Evolutionary conservation across 2,113 vertebrate genomes (phyloP), one percentile per base, ranked within the genome.

Genomic region (Sorex fumeus): DNA sequence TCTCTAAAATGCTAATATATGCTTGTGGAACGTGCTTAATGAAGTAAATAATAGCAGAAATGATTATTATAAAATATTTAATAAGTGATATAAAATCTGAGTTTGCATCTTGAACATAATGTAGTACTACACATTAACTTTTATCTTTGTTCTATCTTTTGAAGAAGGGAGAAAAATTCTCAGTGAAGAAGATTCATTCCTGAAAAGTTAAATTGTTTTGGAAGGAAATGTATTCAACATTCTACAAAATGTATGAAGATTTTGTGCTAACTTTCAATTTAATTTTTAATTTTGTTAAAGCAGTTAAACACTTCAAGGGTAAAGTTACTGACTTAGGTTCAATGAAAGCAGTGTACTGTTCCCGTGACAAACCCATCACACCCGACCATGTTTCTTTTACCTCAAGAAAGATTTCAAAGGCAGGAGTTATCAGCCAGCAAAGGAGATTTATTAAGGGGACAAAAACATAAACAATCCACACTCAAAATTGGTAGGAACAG

Each of bases 241-340:
- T 83, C 62, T 36, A 50, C 32, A 74, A 69, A 36, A 84, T 27
- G 13, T 15, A 53, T 57, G 40, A 40, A 75, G 3, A 30, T 92
- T 96, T 53, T 76, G 23, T 72, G 75, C 13, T 67, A 70, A 84
- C 4, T 57, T 92, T 69, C 5, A 53, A 81, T 84, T 87, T 87
- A 84, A 84, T 75, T 76, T 92, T 84, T 62, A 82, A 43, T 70
- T 78, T 60, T 92, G 84, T 80, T 47, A 71, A 76, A 47, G 8
- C 10, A 28, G 25, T 43, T 84, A 85, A 85, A 77, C 9, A 28
- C 72, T 66, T n/a, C 45, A 67, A 90, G 45, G 70, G 28, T 45
- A 57, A 66, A 78, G 43, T 79, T 53, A n/a, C 32, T 57, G n/a
- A 81, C 53, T 95, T 87, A 76, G 66, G 87, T 70, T 95, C 93